Conservation (phyloP, 2,113 vertebrate species). For the Tapirus terrestris region DNA sequence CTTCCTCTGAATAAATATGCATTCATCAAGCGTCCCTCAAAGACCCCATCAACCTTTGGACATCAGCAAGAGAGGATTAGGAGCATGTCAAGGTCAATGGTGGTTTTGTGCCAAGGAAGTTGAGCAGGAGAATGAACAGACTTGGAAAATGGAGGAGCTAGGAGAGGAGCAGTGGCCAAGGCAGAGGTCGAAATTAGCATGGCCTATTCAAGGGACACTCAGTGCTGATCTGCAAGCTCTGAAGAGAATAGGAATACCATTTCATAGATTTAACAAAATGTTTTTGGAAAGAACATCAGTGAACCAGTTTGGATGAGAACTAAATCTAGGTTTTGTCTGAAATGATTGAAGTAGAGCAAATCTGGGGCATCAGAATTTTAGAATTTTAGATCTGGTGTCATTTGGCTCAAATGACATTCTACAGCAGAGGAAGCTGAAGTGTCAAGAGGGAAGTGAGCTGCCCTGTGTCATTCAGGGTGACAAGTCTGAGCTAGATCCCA, state of each 20-base stretch:
- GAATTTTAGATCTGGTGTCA: conserved; percentile 57
- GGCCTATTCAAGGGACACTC: conserved; percentile 53
- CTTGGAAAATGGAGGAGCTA: background rate
- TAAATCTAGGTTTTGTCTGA: conserved; percentile 59
- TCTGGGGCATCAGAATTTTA: conserved; percentile 50
- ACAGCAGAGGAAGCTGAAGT: background rate
- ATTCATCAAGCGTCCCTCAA: background rate
- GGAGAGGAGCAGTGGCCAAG: background rate
- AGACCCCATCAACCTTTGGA: background rate
- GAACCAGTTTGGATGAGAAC: conserved; percentile 57
- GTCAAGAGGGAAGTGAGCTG: background rate
- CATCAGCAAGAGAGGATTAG: background rate
- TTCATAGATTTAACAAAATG: conserved; percentile 57
- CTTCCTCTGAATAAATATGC: background rate
- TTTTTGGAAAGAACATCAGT: conserved; percentile 60
- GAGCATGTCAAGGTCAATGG: background rate
- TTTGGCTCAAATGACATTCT: conserved; percentile 37
- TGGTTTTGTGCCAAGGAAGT: background rate
- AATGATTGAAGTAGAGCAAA: conserved; percentile 61
- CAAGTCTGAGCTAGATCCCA: background rate
- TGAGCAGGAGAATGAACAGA: background rate
- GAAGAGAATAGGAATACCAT: conserved; percentile 27
- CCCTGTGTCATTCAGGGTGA: background rate
- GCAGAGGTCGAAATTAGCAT: conserved; percentile 53
- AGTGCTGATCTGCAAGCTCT: conserved; percentile 54